Conservation (phyloP, 2,113 vertebrate genomes). For the Motacilla tschutschensis region DNA sequence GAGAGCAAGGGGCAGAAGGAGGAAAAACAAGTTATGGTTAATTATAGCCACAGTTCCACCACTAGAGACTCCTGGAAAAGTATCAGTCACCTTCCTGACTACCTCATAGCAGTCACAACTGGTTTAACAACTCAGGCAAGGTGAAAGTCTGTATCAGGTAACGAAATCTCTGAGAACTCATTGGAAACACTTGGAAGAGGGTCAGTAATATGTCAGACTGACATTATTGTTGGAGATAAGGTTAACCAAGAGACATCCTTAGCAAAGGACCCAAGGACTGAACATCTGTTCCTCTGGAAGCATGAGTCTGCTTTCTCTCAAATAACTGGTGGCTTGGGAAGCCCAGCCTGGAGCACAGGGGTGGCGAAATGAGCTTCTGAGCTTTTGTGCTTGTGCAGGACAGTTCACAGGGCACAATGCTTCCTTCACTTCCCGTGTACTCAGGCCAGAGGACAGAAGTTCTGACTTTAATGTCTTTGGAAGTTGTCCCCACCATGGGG, state of each 20-base stretch:
- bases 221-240: background rate
- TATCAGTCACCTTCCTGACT: constrained; percentile 2
- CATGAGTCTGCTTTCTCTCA: background rate
- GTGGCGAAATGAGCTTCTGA: background rate
- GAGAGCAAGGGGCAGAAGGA: background rate
- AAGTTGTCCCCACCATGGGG: background rate
- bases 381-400: background rate
- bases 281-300: background rate
- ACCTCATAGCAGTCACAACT: background rate
- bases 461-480: fast-evolving
- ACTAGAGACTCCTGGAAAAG: background rate
- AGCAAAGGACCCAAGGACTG: background rate
- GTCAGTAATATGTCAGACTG: background rate
- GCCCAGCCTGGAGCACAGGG: background rate
- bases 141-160: background rate
- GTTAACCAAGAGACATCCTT: background rate
- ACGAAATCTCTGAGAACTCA: background rate
- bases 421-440: background rate
- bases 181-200: background rate
- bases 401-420: background rate
- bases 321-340: background rate
- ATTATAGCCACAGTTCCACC: constrained; percentile 11
- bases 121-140: background rate
- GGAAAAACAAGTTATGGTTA: background rate
- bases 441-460: background rate